Conservation (phyloP, 2,113 vertebrate genomes). For the Paralichthys olivaceus region DNA sequence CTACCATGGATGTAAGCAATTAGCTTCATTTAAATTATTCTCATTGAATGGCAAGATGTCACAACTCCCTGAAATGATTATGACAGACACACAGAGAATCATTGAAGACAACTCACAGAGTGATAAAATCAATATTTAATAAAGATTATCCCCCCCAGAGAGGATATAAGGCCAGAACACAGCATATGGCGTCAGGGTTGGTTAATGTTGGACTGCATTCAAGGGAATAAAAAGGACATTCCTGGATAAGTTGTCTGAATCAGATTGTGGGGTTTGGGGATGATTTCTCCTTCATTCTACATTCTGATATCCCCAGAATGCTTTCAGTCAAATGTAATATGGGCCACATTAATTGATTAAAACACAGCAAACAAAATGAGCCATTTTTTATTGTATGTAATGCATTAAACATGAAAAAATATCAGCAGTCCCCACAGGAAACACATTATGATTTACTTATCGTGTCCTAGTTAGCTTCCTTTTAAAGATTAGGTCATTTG, state of each 20-base stretch:
- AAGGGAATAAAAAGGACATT: too few species aligned
- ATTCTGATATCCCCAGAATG: neutral
- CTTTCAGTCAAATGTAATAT: neutral
- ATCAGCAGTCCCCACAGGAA: neutral
- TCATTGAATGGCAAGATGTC: too few species aligned
- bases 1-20: too few species aligned
- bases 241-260: neutral
- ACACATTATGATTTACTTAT: neutral
- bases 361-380: neutral
- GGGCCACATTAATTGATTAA: neutral
- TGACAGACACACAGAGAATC: neutral
- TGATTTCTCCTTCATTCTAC: neutral
- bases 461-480: neutral
- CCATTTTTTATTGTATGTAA: neutral
- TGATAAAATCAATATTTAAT: slow-evolving; percentile 60
- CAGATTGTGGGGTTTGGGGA: neutral
- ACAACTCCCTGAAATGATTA: too few species aligned
- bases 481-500: neutral
- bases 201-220: neutral
- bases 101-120: neutral
- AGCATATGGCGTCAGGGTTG: slow-evolving; percentile 2
- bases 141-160: slow-evolving; percentile 14
- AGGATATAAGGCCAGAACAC: slow-evolving; percentile 48
- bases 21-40: too few species aligned
- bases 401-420: neutral